Percentiles rank a stretch among this genome's conserved stretches.
Conservation (phyloP, 2,888 invertebrate genomes). For the Chalcis sispes region DNA sequence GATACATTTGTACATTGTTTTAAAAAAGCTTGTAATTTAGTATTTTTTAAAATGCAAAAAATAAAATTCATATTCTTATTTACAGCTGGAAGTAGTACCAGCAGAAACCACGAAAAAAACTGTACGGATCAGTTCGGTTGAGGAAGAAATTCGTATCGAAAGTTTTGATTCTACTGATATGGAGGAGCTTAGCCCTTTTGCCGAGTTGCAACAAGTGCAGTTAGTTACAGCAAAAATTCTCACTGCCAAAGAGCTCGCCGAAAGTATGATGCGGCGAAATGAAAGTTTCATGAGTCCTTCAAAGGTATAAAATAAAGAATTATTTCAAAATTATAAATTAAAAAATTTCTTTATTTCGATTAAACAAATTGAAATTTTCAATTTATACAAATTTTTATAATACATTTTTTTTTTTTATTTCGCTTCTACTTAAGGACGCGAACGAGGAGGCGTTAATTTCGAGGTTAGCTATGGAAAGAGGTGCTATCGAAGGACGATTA, state of each 20-base stretch:
- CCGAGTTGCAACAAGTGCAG: conserved; percentile 63
- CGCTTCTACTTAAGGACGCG: no score
- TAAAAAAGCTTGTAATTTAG: background rate
- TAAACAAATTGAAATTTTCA: no score
- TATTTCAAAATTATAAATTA: no score
- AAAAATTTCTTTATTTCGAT: no score
- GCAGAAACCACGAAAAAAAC: conserved; percentile 57
- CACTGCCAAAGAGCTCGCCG: conserved; percentile 71
- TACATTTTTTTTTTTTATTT: no score
- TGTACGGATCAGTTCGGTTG: conserved; percentile 62
- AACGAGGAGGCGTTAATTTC: conserved; percentile 31
- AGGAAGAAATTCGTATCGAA: conserved; percentile 57
- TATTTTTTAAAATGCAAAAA: background rate
- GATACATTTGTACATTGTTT: background rate
- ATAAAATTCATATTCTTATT: background rate
- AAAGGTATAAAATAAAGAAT: no score
- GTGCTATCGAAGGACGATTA: background rate
- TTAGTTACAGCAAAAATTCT: conserved; percentile 68
- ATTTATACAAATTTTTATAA: no score
- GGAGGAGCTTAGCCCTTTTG: conserved; percentile 38
- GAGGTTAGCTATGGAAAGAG: background rate
- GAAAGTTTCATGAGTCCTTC: conserved; percentile 12
- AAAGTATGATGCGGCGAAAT: conserved; percentile 64
- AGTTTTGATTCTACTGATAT: conserved; percentile 52
- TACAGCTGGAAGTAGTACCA: background rate